Base-by-base conservation (phyloP, 2,888 invertebrate genomes). In the Thymelicus acteon region DNA sequence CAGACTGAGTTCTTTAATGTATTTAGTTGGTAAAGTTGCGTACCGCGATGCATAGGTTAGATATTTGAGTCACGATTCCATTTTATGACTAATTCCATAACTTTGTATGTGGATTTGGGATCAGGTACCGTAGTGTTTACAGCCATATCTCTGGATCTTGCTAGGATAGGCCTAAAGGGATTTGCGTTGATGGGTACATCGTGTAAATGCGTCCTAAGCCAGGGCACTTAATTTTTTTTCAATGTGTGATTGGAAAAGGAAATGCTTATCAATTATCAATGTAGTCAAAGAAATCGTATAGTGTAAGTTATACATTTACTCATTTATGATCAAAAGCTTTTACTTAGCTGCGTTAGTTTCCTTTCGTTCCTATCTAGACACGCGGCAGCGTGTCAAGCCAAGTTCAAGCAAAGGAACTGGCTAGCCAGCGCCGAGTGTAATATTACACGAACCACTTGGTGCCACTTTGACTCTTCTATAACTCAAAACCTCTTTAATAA, bases 21-120 rank as follows among this genome's bases (percentile, higher is more conserved):
- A 72, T 73, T 83, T 77, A 57, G 76, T 58, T 71, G 71, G 72
- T 79, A 75, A 72, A 68, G 65, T 60, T 48, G 54, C 40, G 67
- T 15, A 6, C 60, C 72, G 77, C 82, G 84, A 81, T 85, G 88
- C 87, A 90, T 88, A 90, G 88, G 92, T 91, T 93, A 90, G 90
- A 90, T 91, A 93, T 93, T 93, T 93, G 89, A 93, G 93, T 92
- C 93, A 93, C 93, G 93, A 88, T 91, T 87, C 89, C 92, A 92
- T 93, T 93, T 93, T 93, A 93, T 91, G 93, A 93, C 90, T 93
- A 93, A 93, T 93, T 93, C 92, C 92, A 93, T 93, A 93, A 93
- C 93, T 93, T 91, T 90, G 91, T 92, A 93, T 93, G 93, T 89
- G 93, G 90, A 91, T 91, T 90, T 88, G 84, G 90, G 91, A 91